Conservation (phyloP, 2,888 invertebrate genomes). For the Melanostoma mellinum region DNA sequence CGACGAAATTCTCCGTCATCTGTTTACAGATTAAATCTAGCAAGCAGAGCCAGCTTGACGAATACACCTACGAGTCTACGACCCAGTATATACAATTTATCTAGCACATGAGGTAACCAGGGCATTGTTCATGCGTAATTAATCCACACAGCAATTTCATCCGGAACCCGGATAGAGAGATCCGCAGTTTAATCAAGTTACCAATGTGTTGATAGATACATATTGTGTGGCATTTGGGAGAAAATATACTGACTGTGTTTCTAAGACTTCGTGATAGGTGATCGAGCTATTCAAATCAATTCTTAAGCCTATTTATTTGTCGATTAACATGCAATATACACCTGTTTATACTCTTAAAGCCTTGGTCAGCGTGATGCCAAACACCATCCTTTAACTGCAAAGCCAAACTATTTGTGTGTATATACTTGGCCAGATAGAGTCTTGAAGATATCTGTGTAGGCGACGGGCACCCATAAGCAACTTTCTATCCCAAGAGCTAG, state of each 20-base stretch:
- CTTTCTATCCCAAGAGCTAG: constrained; percentile 53
- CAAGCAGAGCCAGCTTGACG: not conserved
- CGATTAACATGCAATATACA: constrained; percentile 33
- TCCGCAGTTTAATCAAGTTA: not conserved
- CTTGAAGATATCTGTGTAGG: constrained; percentile 49
- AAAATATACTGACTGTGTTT: constrained; percentile 42
- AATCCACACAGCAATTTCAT: constrained; percentile 35
- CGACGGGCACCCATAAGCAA: constrained; percentile 38
- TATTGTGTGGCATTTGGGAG: constrained; percentile 47
- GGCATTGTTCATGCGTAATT: constrained; percentile 39
- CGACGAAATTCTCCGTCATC: constrained; percentile 27
- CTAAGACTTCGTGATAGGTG: constrained; percentile 12
- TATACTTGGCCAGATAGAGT: constrained; percentile 40
- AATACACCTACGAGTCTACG: constrained; percentile 24
- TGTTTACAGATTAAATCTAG: constrained; percentile 36
- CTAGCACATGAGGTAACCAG: constrained; percentile 23
- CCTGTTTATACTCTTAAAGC: constrained; percentile 46
- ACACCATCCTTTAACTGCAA: constrained; percentile 33
- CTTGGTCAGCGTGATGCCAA: constrained; percentile 30
- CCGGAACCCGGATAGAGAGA: not conserved
- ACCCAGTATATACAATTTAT: no score
- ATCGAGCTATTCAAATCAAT: constrained; percentile 41
- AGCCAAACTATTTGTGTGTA: constrained; percentile 35
- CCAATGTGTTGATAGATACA: constrained; percentile 4
- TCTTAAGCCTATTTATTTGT: constrained; percentile 42